Percentiles rank a stretch among this genome's conserved stretches.
Evolutionary conservation across 2,113 vertebrate genomes (phyloP).

Genomic region (Myrmophylax atrothorax): DNA sequence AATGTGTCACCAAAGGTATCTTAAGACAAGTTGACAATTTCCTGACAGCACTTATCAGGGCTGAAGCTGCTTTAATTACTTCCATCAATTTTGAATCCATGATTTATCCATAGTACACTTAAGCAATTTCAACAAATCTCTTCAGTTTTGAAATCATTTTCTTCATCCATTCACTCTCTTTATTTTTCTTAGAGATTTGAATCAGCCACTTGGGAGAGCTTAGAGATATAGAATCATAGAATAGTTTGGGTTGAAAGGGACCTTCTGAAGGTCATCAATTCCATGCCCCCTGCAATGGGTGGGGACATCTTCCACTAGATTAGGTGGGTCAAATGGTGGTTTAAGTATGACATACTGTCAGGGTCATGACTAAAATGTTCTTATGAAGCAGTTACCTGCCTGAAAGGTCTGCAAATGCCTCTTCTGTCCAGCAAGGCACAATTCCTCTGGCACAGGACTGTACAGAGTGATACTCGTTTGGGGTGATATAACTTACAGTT

Average conservation of each 20-base stretch:
- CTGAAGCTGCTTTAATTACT: background rate
- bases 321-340: background rate
- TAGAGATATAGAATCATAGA: background rate
- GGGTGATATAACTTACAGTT: rapidly evolving
- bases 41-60: background rate
- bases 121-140: background rate
- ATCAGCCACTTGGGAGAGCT: background rate
- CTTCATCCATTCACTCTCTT: background rate
- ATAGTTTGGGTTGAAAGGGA: background rate
- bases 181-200: background rate
- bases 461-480: background rate
- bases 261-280: background rate
- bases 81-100: background rate
- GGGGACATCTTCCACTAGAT: background rate
- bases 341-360: background rate
- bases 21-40: background rate
- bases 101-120: background rate
- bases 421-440: background rate
- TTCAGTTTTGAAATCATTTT: background rate
- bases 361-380: background rate
- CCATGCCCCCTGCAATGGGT: background rate
- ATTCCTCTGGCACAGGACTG: background rate
- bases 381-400: background rate
- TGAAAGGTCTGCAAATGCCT: background rate
- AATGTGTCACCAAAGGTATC: background rate